Evolutionary conservation across 2,888 invertebrate species (phyloP).

Genomic region (Drosophila formosana): DNA sequence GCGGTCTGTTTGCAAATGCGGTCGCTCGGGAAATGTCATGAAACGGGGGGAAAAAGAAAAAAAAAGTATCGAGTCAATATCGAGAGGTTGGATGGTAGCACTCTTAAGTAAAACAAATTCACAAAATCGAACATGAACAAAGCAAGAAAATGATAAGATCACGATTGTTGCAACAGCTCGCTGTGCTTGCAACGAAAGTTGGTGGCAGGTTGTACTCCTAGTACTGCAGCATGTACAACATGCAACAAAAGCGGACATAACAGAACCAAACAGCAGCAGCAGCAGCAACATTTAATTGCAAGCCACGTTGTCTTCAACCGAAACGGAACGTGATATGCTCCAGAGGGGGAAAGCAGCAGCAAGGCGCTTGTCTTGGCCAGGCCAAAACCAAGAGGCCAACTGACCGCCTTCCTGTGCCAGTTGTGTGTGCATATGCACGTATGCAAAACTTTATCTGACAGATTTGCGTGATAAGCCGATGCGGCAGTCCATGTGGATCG

Average conservation of each 20-base stretch:
- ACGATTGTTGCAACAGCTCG: conserved; percentile 60
- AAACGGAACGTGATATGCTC: conserved; percentile 55
- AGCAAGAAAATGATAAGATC: conserved; percentile 76
- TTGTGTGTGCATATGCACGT: conserved; percentile 53
- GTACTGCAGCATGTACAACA: conserved; percentile 57
- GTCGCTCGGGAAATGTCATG: conserved; percentile 75
- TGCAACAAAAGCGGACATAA: conserved; percentile 57
- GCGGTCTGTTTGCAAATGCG: conserved; percentile 77
- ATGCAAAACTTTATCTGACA: conserved; percentile 78
- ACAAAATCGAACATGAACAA: conserved; percentile 78
- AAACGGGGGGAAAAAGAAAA: background rate
- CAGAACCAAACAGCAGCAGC: conserved; percentile 22
- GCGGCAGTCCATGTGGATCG: conserved; percentile 50
- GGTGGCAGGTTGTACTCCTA: conserved; percentile 68
- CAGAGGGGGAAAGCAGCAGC: conserved; percentile 4
- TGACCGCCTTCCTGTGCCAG: conserved; percentile 58
- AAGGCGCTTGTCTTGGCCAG: background rate
- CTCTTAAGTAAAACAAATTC: conserved; percentile 72
- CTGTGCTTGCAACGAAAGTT: conserved; percentile 41
- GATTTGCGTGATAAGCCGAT: conserved; percentile 75
- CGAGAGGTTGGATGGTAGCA: conserved; percentile 28
- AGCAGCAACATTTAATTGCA: conserved; percentile 68
- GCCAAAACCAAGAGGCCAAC: conserved; percentile 4
- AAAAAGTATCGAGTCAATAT: conserved; percentile 49
- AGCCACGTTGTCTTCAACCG: conserved; percentile 69